Conservation (phyloP, 2,113 vertebrate genomes). For the Megaceryle maxima region DNA sequence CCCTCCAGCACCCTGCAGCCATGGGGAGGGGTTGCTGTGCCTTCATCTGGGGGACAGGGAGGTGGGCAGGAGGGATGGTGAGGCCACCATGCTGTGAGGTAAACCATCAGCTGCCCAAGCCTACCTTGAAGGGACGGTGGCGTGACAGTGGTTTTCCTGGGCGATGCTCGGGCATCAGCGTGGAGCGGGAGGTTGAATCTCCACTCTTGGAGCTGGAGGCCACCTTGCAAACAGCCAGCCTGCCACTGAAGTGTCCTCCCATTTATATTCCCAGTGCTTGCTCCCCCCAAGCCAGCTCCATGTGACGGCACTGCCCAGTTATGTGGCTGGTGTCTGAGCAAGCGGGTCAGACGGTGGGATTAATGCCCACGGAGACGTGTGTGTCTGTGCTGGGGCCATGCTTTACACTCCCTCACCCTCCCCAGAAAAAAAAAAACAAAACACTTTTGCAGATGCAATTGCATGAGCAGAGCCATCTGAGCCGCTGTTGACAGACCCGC, state of each 20-base stretch:
- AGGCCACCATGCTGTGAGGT: fast-evolving
- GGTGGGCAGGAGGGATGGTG: not conserved
- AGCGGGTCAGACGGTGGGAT: not conserved
- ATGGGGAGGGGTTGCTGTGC: not conserved
- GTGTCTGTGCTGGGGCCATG: fast-evolving
- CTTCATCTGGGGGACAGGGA: fast-evolving
- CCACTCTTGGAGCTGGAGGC: not conserved
- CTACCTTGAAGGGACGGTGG: not conserved
- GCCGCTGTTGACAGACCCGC: not conserved
- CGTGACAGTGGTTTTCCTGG: fast-evolving
- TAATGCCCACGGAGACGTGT: fast-evolving
- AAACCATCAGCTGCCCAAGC: not conserved
- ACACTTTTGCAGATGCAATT: not conserved
- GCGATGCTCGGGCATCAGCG: not conserved
- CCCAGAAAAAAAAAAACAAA: not conserved
- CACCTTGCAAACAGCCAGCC: not conserved
- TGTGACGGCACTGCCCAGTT: not conserved
- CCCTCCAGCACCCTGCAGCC: fast-evolving
- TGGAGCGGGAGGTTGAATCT: fast-evolving
- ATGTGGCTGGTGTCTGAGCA: not conserved
- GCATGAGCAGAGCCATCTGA: not conserved
- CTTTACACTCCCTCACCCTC: not conserved
- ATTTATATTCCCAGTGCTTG: not conserved
- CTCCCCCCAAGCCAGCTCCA: not conserved
- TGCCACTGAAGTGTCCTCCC: fast-evolving